Base-by-base conservation (phyloP, 2,888 invertebrate genomes). In the Xanthia icteritia region DNA sequence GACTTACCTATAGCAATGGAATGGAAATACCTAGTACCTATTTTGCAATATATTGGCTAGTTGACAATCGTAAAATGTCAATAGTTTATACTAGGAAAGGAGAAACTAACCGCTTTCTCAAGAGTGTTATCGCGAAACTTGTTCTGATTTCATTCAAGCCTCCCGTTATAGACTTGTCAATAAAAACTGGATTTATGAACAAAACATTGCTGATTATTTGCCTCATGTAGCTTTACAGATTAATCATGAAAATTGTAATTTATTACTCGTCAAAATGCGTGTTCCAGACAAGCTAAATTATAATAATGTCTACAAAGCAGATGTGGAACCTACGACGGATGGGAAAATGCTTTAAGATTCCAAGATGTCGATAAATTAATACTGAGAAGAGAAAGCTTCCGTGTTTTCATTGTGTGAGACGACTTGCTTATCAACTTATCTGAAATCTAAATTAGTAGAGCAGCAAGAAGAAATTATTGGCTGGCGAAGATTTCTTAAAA, bases 81-180 rank as follows among this genome's bases (percentile, higher is more conserved):
- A 66, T 74, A 83, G 71, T 85, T 85, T 82, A 85, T 83, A 79
- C 86, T 89, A 84, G 75, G 74, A 85, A 88, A 84, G 86, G 79
- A 83, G 87, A 90, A 91, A 90, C 78, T 81, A 68, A 74, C 86
- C n/a, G 88, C 92, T 92, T 92, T 92, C 92, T 85, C 88, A 81
- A 88, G 67, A 77, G 76, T 85, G 71, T 87, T 88, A 88, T 88
- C 86, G 84, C 80, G 60, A 88, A 89, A 91, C 90, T 86, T 77
- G 91, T 91, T 91, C 81, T 69, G 88, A 90, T 91, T 90, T 91
- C 91, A 89, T 91, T 86, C 81, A 79, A 84, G 77, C 71, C 76
- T 81, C 79, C 82, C 51, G 67, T 78, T 82, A 76, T 36, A 78
- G 77, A 72, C 66, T 48, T 75, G 67, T 71, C 75, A 83, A 81